Conservation (phyloP, 2,888 invertebrate genomes). For the Ectemnius continuus region DNA sequence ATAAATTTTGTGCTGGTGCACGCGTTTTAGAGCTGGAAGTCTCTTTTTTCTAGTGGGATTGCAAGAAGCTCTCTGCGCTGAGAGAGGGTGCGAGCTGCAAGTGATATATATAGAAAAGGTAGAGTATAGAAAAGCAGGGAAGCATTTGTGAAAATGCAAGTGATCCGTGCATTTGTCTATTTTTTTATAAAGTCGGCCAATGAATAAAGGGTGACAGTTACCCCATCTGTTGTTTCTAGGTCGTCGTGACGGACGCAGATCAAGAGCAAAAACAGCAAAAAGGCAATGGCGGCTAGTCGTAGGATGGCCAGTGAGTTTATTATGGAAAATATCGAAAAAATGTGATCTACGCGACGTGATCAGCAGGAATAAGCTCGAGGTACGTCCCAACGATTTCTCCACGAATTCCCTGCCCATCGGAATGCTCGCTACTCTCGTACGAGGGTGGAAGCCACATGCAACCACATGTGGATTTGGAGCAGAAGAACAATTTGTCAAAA, state of each 20-base stretch:
- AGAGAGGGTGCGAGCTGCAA: too few species aligned
- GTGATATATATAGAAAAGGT: background rate
- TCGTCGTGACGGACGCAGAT: conserved; percentile 54
- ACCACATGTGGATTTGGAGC: conserved; percentile 56
- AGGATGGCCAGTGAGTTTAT: conserved; percentile 54
- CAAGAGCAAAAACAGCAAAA: conserved; percentile 60
- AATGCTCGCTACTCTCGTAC: conserved; percentile 5
- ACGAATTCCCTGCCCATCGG: background rate
- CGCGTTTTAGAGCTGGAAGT: too few species aligned
- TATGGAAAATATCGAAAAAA: conserved; percentile 61
- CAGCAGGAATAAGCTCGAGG: conserved; percentile 50
- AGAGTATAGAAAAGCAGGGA: background rate
- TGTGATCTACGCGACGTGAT: conserved; percentile 59
- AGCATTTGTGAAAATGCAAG: background rate
- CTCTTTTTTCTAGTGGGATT: too few species aligned
- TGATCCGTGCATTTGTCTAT: conserved; percentile 7
- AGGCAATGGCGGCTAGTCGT: conserved; percentile 69
- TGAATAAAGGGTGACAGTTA: conserved; percentile 37
- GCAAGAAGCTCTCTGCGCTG: too few species aligned
- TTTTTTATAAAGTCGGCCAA: conserved; percentile 23
- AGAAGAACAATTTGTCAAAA: conserved; percentile 31
- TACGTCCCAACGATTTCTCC: conserved; percentile 30
- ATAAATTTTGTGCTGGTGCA: too few species aligned
- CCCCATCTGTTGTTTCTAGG: conserved; percentile 53
- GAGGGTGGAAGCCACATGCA: conserved; percentile 36